A percentile compares a stretch with the other conserved stretches of the same genome.
Evolutionary conservation across 2,113 vertebrate species (phyloP).

Genomic region (Ailurus styani): DNA sequence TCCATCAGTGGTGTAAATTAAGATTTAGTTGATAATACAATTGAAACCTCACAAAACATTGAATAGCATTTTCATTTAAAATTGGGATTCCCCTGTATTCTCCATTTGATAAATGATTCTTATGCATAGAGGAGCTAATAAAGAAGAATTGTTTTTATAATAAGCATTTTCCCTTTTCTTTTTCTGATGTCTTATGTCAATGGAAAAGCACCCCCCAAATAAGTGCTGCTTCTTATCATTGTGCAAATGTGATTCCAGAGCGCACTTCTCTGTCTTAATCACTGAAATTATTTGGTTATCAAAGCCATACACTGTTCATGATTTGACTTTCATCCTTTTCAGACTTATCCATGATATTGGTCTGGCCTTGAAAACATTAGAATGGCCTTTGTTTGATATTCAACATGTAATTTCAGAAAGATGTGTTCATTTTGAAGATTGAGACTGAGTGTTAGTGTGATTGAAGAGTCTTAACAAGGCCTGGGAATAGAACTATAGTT

Average conservation of each 20-base stretch:
- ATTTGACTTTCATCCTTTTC: constrained; percentile 64
- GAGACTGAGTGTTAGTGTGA: neutral
- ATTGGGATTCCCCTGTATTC: neutral
- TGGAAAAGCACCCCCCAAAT: constrained; percentile 1
- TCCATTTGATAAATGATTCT: constrained; percentile 47
- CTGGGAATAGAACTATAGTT: neutral
- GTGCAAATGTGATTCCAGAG: constrained; percentile 42
- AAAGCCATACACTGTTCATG: constrained; percentile 45
- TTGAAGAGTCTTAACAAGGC: neutral
- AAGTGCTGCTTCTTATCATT: constrained; percentile 1
- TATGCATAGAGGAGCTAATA: neutral
- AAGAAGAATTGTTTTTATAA: constrained; percentile 30
- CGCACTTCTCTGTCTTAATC: constrained; percentile 23
- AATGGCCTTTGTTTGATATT: constrained; percentile 63
- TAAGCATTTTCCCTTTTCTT: constrained; percentile 32
- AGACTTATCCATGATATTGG: constrained; percentile 47
- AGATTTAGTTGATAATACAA: constrained; percentile 30
- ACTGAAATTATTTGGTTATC: constrained; percentile 66
- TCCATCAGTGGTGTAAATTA: constrained; percentile 24
- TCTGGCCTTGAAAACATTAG: constrained; percentile 47
- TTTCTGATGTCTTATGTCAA: constrained; percentile 17
- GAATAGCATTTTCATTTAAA: constrained; percentile 24
- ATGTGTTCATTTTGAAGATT: constrained; percentile 33
- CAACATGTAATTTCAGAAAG: constrained; percentile 21
- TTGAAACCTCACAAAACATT: constrained; percentile 26